Evolutionary conservation across 1,140 invertebrate species (phyloP).

Genomic region (Hylaeus volcanicus): DNA sequence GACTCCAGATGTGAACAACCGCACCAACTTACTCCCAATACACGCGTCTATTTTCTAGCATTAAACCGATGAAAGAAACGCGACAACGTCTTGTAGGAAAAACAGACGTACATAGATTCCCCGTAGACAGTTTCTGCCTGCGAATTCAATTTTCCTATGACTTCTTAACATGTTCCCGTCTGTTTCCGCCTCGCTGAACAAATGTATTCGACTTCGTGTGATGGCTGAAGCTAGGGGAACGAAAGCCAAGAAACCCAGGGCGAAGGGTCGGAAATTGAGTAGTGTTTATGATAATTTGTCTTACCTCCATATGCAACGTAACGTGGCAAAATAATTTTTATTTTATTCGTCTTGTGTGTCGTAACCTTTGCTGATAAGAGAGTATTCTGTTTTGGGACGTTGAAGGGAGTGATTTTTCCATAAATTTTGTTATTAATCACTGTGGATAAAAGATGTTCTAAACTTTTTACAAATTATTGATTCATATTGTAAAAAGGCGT

Average conservation of each 20-base stretch:
- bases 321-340: slow-evolving; percentile 16
- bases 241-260: slow-evolving; percentile 33
- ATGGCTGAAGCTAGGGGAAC: neutral
- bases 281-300: slow-evolving; percentile 40
- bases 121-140: neutral
- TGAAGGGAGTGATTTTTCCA: too few species aligned
- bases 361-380: too few species aligned
- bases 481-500: too few species aligned
- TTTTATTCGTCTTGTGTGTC: neutral
- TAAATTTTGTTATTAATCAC: too few species aligned
- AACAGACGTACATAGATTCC: neutral
- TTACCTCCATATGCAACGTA: slow-evolving; percentile 1
- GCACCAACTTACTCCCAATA: neutral
- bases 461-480: too few species aligned
- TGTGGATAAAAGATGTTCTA: too few species aligned
- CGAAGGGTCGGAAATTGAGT: slow-evolving; percentile 39
- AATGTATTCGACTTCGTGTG: neutral
- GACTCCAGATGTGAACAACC: slow-evolving; percentile 7
- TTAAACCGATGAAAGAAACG: slow-evolving; percentile 9
- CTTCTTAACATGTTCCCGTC: slow-evolving; percentile 19
- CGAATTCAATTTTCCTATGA: slow-evolving; percentile 21
- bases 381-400: too few species aligned
- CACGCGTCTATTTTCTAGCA: neutral
- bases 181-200: neutral
- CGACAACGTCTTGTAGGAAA: neutral